Conservation (phyloP, 2,888 invertebrate genomes). For the Subacronicta megacephala region DNA sequence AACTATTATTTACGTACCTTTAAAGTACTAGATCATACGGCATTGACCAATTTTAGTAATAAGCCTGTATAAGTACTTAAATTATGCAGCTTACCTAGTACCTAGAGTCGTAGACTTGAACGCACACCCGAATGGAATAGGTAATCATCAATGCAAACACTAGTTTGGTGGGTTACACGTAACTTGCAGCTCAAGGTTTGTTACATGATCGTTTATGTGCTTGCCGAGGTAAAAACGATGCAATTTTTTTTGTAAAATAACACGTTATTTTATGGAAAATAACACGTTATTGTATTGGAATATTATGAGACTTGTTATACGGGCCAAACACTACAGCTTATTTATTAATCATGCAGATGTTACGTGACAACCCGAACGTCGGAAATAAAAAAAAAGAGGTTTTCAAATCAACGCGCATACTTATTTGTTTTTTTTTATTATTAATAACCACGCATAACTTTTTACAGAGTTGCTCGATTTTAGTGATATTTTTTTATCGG, state of each 20-base stretch:
- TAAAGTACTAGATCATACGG: constrained; percentile 59
- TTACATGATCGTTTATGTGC: constrained; percentile 34
- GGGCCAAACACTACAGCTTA: too few species aligned
- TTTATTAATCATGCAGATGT: too few species aligned
- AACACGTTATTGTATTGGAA: neutral
- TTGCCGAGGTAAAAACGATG: constrained; percentile 22
- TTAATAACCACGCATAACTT: too few species aligned
- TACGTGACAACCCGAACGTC: too few species aligned
- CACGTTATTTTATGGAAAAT: neutral
- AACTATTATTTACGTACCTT: constrained; percentile 44
- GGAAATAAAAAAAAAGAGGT: too few species aligned
- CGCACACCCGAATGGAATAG: constrained; percentile 58
- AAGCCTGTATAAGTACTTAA: constrained; percentile 45
- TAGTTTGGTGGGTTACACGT: constrained; percentile 44
- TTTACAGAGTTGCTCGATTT: too few species aligned
- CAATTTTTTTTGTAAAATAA: constrained; percentile 21
- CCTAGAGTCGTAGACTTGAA: constrained; percentile 35
- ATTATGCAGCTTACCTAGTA: constrained; percentile 55
- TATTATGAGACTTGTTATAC: neutral
- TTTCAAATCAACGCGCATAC: too few species aligned
- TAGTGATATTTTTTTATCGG: too few species aligned
- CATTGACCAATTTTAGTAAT: constrained; percentile 71
- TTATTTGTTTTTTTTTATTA: too few species aligned
- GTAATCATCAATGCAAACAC: constrained; percentile 56
- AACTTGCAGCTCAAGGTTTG: constrained; percentile 47